Evolutionary conservation across 2,888 invertebrate genomes (phyloP).

Genomic region (Drosophila barbarae): DNA sequence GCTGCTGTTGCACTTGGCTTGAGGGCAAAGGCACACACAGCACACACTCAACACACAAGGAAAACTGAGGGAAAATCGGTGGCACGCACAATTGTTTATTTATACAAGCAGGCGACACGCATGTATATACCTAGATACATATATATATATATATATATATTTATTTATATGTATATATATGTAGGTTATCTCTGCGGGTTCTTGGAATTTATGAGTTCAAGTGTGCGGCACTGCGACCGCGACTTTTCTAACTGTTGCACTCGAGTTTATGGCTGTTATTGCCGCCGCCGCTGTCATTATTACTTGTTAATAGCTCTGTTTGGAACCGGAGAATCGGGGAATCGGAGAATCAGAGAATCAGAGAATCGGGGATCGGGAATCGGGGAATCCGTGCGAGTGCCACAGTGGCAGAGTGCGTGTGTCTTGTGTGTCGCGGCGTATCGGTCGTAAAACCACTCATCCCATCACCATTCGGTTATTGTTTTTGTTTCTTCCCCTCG

Average conservation of each 20-base stretch:
- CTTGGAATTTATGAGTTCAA: conserved; percentile 73
- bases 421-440: conserved; percentile 39
- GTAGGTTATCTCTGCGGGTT: conserved; percentile 71
- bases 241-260: conserved; percentile 54
- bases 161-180: conserved; percentile 31
- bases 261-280: conserved; percentile 41
- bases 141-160: conserved; percentile 1
- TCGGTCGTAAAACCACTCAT: conserved; percentile 63
- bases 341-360: not conserved
- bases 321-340: conserved; percentile 25
- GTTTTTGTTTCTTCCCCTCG: conserved; percentile 2
- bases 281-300: conserved; percentile 54
- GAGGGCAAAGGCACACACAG: not conserved
- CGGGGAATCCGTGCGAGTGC: conserved; percentile 18
- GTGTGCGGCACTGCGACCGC: conserved; percentile 68
- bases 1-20: not conserved
- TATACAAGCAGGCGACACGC: not conserved
- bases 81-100: conserved; percentile 25
- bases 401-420: conserved; percentile 11
- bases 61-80: conserved; percentile 8
- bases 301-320: conserved; percentile 69
- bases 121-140: not conserved
- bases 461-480: conserved; percentile 3
- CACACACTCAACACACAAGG: not conserved
- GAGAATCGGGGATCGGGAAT: not conserved